Percentiles rank a stretch among this genome's conserved stretches.
Evolutionary conservation across 2,797 vertebrate species (phyloP).

Genomic region (Rhadinocentrus ornatus): DNA sequence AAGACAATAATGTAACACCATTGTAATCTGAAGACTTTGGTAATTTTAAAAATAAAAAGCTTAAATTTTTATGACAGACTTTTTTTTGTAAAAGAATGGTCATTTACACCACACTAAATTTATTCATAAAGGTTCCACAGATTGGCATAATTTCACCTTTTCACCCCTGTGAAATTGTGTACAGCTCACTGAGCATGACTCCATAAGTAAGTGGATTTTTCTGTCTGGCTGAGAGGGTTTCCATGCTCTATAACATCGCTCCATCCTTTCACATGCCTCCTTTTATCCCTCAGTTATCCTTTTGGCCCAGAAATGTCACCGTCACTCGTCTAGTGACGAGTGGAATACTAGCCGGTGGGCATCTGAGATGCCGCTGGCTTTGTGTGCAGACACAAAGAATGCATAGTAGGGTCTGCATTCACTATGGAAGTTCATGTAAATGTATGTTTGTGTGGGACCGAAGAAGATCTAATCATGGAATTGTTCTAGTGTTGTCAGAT

Average conservation of each 20-base stretch:
- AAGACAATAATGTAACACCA: background rate
- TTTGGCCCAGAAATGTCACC: constrained; percentile 67
- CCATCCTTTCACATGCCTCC: constrained; percentile 22
- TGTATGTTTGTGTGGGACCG: background rate
- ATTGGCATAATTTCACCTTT: constrained; percentile 37
- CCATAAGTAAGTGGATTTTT: constrained; percentile 56
- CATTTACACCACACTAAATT: background rate
- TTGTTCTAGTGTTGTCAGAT: constrained; percentile 8
- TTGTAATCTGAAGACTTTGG: constrained; percentile 7
- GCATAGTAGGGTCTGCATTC: constrained; percentile 5
- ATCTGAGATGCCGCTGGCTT: constrained; percentile 18
- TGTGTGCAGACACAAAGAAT: constrained; percentile 21
- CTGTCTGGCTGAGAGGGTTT: constrained; percentile 62
- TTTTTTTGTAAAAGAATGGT: background rate
- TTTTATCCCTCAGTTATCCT: constrained; percentile 37
- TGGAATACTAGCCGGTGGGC: constrained; percentile 29
- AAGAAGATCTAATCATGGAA: constrained; percentile 6
- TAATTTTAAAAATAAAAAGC: background rate
- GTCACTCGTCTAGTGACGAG: constrained; percentile 50
- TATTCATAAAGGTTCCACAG: background rate
- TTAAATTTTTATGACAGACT: background rate
- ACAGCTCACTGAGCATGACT: constrained; percentile 58
- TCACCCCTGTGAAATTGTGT: constrained; percentile 51
- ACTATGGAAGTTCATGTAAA: background rate
- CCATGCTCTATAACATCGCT: constrained; percentile 41